Base-by-base conservation (phyloP, 2,113 vertebrate species). In the Capra hircus region DNA sequence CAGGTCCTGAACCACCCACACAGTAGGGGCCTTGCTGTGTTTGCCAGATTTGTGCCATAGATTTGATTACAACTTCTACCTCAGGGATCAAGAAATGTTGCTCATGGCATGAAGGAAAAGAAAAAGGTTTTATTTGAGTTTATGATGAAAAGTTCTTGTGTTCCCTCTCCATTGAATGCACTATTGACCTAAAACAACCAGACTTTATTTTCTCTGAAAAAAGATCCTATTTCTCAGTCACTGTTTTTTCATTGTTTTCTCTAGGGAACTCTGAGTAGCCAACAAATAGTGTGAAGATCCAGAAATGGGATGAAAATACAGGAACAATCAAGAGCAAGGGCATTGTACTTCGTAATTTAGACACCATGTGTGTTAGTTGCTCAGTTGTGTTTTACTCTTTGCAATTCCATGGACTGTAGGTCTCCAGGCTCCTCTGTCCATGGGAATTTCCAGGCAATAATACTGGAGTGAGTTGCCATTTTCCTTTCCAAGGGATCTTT, bases 21-120 rank as follows among this genome's bases (percentile, higher is more conserved):
- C 30, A 53, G 12, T 33, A 85, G 48, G 40, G 74, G 7, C 15
- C 60, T 88, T 77, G 21, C 60, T 86, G 74, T 13, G 21, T 96
- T 98, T 95, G 14, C 57, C 62, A 97, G 11, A 15, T 96, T 36
- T 91, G 96, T 97, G 81, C 95, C 80, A 84, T 87, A 85, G 45
- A 60, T 97, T 98, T 95, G 96, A 60, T 97, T 98, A 53, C 19
- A 25, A 16, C 33, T 40, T 40, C 71, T 64, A 93, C 30, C 45
- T 77, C 19, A 30, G 64, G 50, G 84, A 98, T 94, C 89, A 97
- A 97, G 71, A 88, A 89, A 94, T 59, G 15, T 30, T 62, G 74
- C 94, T 45, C 5, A 50, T n/a, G 43, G 7, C 21, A 96, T 95
- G 90, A 94, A 97, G 21, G 40, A 88, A 94, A 94, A 98, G 52